Evolutionary conservation across 2,113 vertebrate genomes (phyloP).

Genomic region (Talpa occidentalis): DNA sequence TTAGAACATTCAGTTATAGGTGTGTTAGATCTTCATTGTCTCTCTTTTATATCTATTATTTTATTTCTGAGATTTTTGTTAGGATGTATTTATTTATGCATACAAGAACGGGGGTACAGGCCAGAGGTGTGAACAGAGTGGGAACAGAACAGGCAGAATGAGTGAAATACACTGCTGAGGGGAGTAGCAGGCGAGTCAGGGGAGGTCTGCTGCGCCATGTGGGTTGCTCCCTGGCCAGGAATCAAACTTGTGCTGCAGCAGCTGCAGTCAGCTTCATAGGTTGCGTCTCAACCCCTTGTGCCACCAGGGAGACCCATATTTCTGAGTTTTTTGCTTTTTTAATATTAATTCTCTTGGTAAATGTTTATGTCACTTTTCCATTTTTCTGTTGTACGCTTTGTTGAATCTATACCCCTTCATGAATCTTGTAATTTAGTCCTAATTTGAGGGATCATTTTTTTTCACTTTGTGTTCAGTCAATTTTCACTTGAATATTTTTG

Average conservation of each 20-base stretch:
- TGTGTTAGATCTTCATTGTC: slow-evolving; percentile 7
- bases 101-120: no score
- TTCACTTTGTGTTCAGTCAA: not conserved
- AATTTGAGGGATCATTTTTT: not conserved
- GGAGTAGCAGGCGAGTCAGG: no score
- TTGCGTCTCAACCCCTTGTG: no score
- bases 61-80: not conserved
- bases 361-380: not conserved
- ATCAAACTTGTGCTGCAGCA: no score
- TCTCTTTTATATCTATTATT: not conserved
- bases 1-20: not conserved
- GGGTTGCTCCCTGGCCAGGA: no score
- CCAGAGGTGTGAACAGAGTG: no score
- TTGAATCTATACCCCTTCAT: not conserved
- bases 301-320: no score
- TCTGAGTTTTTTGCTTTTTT: not conserved
- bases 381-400: not conserved
- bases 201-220: no score
- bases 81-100: no score
- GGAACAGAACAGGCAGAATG: no score
- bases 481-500: not conserved
- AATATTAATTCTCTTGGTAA: not conserved
- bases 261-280: no score
- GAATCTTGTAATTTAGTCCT: not conserved
- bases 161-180: no score